Conservation (phyloP, 2,888 invertebrate species). For the Dusona sp. region DNA sequence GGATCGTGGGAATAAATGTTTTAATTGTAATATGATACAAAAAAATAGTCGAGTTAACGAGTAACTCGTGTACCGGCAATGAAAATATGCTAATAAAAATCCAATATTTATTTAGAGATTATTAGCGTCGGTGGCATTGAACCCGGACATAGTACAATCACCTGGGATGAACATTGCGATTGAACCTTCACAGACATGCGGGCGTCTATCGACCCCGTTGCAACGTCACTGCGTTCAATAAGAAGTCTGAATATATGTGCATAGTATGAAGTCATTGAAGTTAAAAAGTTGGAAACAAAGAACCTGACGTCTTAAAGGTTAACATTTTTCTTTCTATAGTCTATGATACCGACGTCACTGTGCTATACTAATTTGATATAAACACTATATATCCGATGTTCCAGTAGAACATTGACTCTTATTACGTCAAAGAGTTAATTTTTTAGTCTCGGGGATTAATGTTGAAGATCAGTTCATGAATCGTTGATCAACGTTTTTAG, state of each 20-base stretch:
- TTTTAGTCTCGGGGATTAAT: neutral
- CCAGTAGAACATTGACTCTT: conserved; percentile 58
- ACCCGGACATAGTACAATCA: no score
- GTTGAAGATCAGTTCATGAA: conserved; percentile 23
- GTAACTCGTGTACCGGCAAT: no score
- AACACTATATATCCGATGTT: conserved; percentile 27
- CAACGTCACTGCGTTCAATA: conserved; percentile 55
- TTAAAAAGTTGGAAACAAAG: conserved; percentile 11
- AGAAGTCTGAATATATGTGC: neutral
- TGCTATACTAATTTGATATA: neutral
- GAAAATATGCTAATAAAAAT: no score
- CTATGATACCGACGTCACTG: conserved; percentile 46
- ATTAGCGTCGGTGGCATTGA: no score
- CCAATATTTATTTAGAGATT: no score
- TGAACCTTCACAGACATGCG: conserved; percentile 40
- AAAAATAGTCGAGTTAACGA: no score
- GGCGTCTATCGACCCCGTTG: conserved; percentile 43
- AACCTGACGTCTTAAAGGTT: conserved; percentile 37
- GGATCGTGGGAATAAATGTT: no score
- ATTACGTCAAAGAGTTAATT: conserved; percentile 36
- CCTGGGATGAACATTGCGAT: conserved; percentile 7
- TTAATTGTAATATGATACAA: no score
- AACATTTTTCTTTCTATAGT: conserved; percentile 20
- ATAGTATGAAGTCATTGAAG: conserved; percentile 59
- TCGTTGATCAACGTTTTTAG: conserved; percentile 23